Conservation (phyloP, 2,797 vertebrate species). For the Scleropages formosus region DNA sequence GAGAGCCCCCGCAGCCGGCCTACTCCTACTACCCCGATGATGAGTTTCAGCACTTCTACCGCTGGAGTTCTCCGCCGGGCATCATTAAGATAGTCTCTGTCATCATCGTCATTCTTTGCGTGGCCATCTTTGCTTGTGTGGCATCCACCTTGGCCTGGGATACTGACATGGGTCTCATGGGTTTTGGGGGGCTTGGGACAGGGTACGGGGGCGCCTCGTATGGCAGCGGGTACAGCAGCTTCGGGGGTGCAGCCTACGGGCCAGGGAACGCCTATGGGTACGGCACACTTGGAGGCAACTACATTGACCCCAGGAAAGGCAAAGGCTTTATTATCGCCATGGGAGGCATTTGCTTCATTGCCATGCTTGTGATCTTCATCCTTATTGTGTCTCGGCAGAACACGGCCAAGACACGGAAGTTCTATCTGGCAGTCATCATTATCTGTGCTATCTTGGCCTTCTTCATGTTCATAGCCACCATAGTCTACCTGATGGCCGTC, state of each 20-base stretch:
- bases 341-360: conserved; percentile 76
- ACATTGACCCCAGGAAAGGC: conserved; percentile 76
- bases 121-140: conserved; percentile 85
- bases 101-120: conserved; percentile 72
- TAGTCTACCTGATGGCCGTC: conserved; percentile 83
- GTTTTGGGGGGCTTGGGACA: conserved; percentile 62
- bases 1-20: conserved; percentile 67
- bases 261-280: conserved; percentile 60
- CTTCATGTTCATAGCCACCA: conserved; percentile 79
- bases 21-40: conserved; percentile 88
- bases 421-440: conserved; percentile 76
- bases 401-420: conserved; percentile 69
- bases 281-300: conserved; percentile 68
- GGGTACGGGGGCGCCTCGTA: conserved; percentile 42
- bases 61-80: conserved; percentile 84
- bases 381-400: conserved; percentile 72
- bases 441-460: conserved; percentile 69
- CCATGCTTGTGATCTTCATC: conserved; percentile 72
- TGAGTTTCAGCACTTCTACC: conserved; percentile 85
- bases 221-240: conserved; percentile 30
- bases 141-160: conserved; percentile 87
- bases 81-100: conserved; percentile 82
- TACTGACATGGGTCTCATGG: conserved; percentile 54
- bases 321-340: conserved; percentile 86
- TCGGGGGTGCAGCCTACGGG: conserved; percentile 52